Evolutionary conservation across 2,797 vertebrate species (phyloP).

Genomic region (Eulemur albifrons): DNA sequence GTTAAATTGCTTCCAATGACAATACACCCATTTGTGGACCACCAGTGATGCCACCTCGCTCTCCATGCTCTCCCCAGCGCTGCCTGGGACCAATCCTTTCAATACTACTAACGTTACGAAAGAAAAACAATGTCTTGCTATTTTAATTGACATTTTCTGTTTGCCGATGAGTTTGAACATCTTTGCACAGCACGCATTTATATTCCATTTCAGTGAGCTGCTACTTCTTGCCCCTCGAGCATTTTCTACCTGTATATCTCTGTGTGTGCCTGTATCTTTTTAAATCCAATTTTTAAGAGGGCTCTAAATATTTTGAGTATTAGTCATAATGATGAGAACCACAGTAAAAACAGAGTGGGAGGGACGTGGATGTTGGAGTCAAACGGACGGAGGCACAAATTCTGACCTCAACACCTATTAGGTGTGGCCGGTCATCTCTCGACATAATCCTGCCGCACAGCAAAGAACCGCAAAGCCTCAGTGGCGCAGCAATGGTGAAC

Average conservation of each 20-base stretch:
- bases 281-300: not conserved
- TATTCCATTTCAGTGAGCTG: too few species aligned
- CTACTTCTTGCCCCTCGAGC: not conserved
- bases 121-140: not conserved
- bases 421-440: accelerated
- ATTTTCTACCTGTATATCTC: not conserved
- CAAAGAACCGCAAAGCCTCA: not conserved
- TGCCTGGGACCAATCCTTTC: not conserved
- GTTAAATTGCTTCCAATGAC: not conserved
- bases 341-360: not conserved
- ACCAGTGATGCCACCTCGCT: accelerated
- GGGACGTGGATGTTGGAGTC: too few species aligned
- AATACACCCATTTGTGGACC: not conserved
- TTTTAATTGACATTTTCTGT: not conserved
- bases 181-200: not conserved
- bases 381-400: not conserved
- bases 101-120: not conserved
- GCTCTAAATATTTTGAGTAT: not conserved
- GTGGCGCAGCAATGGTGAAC: accelerated
- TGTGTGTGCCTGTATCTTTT: not conserved
- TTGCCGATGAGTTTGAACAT: too few species aligned
- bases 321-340: not conserved
- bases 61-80: accelerated
- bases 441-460: accelerated
- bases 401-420: not conserved